Evolutionary conservation across 2,888 invertebrate species (phyloP).

Genomic region (Nebria salina): DNA sequence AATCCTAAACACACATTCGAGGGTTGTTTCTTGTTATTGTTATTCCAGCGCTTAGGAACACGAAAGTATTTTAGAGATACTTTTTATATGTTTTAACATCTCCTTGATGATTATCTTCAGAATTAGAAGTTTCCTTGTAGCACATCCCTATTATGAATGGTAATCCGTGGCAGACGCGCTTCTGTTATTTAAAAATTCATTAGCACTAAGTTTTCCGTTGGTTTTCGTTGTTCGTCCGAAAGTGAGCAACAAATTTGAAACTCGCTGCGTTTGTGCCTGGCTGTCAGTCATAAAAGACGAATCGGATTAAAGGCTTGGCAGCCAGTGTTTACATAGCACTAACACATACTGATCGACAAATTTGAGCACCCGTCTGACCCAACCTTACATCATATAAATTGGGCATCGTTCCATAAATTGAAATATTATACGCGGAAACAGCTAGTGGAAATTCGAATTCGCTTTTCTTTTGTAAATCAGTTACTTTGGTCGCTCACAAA

Average conservation of each 20-base stretch:
- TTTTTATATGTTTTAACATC: neutral
- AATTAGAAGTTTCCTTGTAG: neutral
- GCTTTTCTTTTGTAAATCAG: neutral
- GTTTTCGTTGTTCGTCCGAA: neutral
- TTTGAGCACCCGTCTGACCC: neutral
- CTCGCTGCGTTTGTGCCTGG: neutral
- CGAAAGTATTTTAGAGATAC: no score
- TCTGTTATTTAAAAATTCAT: conserved; percentile 13
- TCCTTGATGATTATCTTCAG: neutral
- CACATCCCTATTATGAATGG: conserved; percentile 15
- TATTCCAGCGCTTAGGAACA: neutral
- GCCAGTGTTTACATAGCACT: no score
- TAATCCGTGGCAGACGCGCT: conserved; percentile 7
- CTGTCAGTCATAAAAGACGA: no score
- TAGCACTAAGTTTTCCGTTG: neutral
- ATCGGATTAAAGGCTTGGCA: no score
- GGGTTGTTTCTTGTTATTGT: neutral
- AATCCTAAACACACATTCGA: no score
- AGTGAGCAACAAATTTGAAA: neutral
- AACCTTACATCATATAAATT: neutral
- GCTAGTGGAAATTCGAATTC: neutral
- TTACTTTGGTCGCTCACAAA: neutral
- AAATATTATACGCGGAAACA: neutral
- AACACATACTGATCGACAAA: neutral
- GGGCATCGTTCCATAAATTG: neutral